A percentile compares a stretch with the other conserved stretches of the same genome.
These are phyloP conservation scores for Cyprinodon tularosa DNA, from an alignment of 2,113 vertebrate species.

Conservation along the genomic window DNA sequence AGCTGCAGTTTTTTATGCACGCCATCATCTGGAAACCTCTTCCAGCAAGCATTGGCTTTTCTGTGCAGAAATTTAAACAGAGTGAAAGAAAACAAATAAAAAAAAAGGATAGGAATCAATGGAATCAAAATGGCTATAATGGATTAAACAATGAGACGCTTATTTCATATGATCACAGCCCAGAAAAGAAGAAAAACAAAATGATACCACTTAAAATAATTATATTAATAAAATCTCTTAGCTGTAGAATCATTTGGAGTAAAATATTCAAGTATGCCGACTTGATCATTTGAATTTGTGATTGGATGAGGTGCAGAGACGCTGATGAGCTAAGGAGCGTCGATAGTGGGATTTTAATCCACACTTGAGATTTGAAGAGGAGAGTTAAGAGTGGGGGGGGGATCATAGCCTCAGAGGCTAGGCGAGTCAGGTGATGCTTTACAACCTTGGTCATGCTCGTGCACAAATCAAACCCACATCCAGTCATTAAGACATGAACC, in stretches of 20 bases:
- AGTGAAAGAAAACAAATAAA: conserved; percentile 4
- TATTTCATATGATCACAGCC: conserved; percentile 56
- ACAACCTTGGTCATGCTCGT: conserved; percentile 7
- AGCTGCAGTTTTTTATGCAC: conserved; percentile 68
- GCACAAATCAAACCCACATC: not conserved
- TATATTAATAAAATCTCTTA: conserved; percentile 55
- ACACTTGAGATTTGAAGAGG: conserved; percentile 32
- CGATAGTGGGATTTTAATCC: conserved; percentile 21
- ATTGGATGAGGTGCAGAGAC: conserved; percentile 54
- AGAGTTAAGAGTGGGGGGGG: conserved; percentile 14
- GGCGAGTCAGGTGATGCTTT: conserved; percentile 12
- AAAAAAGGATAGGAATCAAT: conserved; percentile 21
- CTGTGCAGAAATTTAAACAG: conserved; percentile 31
- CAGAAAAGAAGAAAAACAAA: not conserved
- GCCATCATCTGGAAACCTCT: conserved; percentile 73
- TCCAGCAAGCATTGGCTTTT: conserved; percentile 54
- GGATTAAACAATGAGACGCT: conserved; percentile 59
- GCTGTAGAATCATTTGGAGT: conserved; percentile 53
- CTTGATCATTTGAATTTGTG: conserved; percentile 58
- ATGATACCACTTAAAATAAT: conserved; percentile 35
- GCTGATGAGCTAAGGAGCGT: conserved; percentile 44
- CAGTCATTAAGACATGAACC: conserved; percentile 9
- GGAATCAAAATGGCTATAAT: conserved; percentile 54
- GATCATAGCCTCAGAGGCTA: conserved; percentile 31
- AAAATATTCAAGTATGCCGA: conserved; percentile 50